A percentile compares a stretch with the other conserved stretches of the same genome.
phyloP scores from a whole-genome alignment of 2,888 invertebrate species.

The Gibbula magus region DNA sequence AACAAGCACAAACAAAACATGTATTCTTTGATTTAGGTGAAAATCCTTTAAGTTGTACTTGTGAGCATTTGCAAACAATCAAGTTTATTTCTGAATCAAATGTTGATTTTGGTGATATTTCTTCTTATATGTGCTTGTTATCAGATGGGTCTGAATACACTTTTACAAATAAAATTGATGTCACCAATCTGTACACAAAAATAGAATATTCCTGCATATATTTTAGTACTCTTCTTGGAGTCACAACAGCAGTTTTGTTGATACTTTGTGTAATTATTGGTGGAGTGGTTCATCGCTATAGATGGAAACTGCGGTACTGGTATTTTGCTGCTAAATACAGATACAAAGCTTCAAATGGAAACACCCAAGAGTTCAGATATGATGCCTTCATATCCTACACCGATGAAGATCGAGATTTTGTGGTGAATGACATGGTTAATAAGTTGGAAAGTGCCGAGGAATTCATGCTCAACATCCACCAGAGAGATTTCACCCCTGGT shows the following conservation, averaged over 20 bases:
- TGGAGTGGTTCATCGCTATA: not conserved
- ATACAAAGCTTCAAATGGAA: not conserved
- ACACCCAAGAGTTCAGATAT: slow-evolving; percentile 24
- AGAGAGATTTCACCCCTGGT: slow-evolving; percentile 40
- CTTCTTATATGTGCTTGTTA: not conserved
- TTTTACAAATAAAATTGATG: not conserved
- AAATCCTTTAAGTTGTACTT: slow-evolving; percentile 15
- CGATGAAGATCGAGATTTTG: not conserved
- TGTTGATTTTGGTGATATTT: not conserved
- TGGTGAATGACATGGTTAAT: not conserved
- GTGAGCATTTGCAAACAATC: slow-evolving; percentile 11
- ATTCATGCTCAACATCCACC: slow-evolving; percentile 29
- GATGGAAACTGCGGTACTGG: slow-evolving; percentile 25
- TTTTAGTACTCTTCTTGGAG: not conserved
- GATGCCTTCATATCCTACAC: slow-evolving; percentile 25
- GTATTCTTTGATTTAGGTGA: not conserved
- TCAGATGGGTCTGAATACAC: slow-evolving; percentile 1
- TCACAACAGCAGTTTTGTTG: slow-evolving; percentile 20
- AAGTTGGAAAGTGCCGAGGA: not conserved
- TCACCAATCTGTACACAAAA: not conserved
- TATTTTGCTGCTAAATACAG: not conserved
- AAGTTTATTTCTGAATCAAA: not conserved
- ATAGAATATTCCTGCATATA: not conserved
- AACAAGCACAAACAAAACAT: not conserved
- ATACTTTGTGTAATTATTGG: not conserved